These are phyloP conservation scores for Trachelus troglodyta DNA, from an alignment of 2,888 invertebrate genomes.

Conservation along the genomic window DNA sequence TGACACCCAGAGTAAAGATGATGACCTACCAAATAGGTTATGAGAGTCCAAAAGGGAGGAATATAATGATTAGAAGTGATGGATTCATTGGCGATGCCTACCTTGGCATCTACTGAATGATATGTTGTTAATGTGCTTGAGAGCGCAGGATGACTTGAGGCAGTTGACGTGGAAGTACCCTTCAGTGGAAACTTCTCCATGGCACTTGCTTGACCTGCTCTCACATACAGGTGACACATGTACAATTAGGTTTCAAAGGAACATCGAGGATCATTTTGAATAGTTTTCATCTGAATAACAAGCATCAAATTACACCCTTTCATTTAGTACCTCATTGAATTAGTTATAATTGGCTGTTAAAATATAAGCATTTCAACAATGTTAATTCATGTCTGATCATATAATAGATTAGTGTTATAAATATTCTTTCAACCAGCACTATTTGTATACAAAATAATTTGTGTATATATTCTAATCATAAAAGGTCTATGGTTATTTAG, in stretches of 20 bases:
- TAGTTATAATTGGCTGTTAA: not conserved
- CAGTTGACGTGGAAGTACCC: conserved; percentile 63
- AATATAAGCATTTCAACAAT: not conserved
- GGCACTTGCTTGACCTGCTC: conserved; percentile 57
- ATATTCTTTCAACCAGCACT: not conserved
- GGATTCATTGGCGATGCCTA: conserved; percentile 42
- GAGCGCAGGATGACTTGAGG: conserved; percentile 52
- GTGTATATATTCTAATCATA: not conserved
- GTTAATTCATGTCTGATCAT: not conserved
- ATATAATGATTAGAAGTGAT: not conserved
- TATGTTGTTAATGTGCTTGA: conserved; percentile 57
- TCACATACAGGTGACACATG: conserved; percentile 5
- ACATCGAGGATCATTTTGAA: not conserved
- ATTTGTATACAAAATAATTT: not conserved
- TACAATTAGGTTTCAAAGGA: not conserved
- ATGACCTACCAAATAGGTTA: not conserved
- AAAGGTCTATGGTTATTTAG: not conserved
- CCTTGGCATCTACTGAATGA: conserved; percentile 63
- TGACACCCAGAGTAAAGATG: not conserved
- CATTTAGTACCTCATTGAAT: not conserved
- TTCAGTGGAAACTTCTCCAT: conserved; percentile 82
- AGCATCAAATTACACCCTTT: not conserved
- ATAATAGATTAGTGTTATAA: not conserved
- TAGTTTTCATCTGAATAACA: not conserved
- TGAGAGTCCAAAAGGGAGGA: not conserved